These are phyloP conservation scores for Beroe forskalii DNA, from an alignment of 37 sponge, comb jelly and placozoan genomes.

Conservation along the genomic window DNA sequence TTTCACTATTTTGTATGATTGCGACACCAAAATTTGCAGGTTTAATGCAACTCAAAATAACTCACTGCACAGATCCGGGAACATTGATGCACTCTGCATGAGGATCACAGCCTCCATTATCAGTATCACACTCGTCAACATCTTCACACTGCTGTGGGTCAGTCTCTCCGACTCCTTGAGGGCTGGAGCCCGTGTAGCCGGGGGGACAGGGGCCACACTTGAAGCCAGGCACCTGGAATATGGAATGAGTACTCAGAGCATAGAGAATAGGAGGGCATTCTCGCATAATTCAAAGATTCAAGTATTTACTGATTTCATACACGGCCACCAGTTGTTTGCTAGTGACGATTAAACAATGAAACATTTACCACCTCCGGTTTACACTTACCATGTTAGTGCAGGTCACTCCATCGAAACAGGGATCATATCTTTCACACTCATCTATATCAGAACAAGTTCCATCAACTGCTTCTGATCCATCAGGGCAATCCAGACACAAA, in stretches of 20 bases:
- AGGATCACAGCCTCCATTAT: conserved; percentile 71
- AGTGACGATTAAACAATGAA: too few relatives aligned
- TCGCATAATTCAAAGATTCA: too few relatives aligned
- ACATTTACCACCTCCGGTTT: too few relatives aligned
- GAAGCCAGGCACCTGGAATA: conserved; percentile 70
- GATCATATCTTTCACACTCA: conserved; percentile 67
- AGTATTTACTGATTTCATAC: too few relatives aligned
- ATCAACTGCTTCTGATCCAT: conserved; percentile 50
- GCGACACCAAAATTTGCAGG: too few relatives aligned
- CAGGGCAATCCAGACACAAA: conserved; percentile 66
- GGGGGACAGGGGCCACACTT: conserved; percentile 81
- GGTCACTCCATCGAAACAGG: conserved; percentile 66
- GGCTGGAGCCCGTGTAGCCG: conserved; percentile 74
- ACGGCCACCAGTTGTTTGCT: too few relatives aligned
- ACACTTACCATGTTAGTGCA: conserved; percentile 67
- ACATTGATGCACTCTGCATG: conserved; percentile 73
- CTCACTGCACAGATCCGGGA: conserved; percentile 66
- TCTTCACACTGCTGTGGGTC: conserved; percentile 80
- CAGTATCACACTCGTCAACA: conserved; percentile 77
- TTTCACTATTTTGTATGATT: too few relatives aligned
- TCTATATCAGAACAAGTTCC: conserved; percentile 68
- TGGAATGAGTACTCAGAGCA: too few relatives aligned
- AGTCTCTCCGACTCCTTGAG: conserved; percentile 66
- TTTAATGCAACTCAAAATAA: too few relatives aligned
- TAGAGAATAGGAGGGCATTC: too few relatives aligned